Base-by-base conservation (phyloP, 2,888 invertebrate genomes). In the Ligdia adustata region DNA sequence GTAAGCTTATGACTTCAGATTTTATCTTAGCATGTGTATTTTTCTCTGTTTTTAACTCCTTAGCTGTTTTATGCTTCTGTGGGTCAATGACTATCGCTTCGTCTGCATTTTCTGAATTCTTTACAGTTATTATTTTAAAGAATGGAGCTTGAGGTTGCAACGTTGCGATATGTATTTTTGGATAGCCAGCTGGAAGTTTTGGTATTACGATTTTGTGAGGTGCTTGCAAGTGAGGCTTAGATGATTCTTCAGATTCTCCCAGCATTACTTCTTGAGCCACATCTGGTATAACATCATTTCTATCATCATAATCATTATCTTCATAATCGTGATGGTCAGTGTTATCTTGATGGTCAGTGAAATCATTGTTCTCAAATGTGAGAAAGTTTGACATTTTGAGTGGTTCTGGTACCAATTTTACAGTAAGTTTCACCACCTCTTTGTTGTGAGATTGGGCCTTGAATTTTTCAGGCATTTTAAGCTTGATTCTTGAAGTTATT, bases 71-170 rank as follows among this genome's bases (percentile, higher is more conserved):
- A 1, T 51, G 34, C 3, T 42, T 13, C 0, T 44, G 40, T 0
- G 37, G 34, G 4, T 57, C 42, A 0, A 53, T 32, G 5, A 42
- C 12, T 9, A 43, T 39, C 0, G 59, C 43, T 3, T 60, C 42
- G 0, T 60, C 48, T 1, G 72, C 9, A 0, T 76, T 64, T 0
- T 81, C 76, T 1, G 9, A 7, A 12, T 37, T 37, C 2, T 77
- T 72, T 0, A 85, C 67, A 57, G 82, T 85, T 0, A 89, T 75
- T 0, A 90, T 89, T 35, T 86, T 90, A 51, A 64, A 90, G 38
- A 37, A 90, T 0, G 89, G 89, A 0, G 89, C 86, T 51, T 82
- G 64, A 0, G 81, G 60, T 4, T 74, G 58, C 2, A 89, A 40
- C 16, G 84, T 84, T 0, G 81, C 89, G 1, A 90, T 82, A 1